A percentile compares a stretch with the other conserved stretches of the same genome.
These are phyloP conservation scores for Drosophila sproati DNA, from an alignment of 1,140 invertebrate genomes.

Conservation along the genomic window DNA sequence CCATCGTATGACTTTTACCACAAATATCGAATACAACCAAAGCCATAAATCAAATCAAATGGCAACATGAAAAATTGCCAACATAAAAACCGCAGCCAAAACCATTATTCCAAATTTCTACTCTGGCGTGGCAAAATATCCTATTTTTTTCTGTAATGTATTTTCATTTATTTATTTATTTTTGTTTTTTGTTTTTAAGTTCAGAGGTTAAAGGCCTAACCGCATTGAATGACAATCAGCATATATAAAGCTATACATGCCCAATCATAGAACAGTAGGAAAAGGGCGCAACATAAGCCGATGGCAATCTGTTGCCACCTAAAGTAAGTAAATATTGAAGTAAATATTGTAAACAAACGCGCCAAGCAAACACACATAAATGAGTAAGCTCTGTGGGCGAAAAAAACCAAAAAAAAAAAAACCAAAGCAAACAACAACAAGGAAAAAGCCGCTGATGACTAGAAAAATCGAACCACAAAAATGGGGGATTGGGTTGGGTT, in stretches of 20 bases:
- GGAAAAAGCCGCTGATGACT: conserved; percentile 4
- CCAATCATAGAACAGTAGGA: conserved; percentile 24
- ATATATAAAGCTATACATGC: conserved; percentile 31
- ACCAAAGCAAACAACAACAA: neutral
- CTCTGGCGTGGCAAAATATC: conserved; percentile 12
- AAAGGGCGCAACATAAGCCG: conserved; percentile 33
- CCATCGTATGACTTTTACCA: conserved; percentile 29
- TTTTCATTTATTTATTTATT: no score
- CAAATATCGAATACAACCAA: conserved; percentile 61
- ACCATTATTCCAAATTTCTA: conserved; percentile 50
- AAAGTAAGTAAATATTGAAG: conserved; percentile 73
- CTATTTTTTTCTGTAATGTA: neutral
- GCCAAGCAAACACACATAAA: conserved; percentile 47
- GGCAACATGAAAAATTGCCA: conserved; percentile 76
- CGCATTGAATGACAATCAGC: conserved; percentile 65
- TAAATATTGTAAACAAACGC: conserved; percentile 64
- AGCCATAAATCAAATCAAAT: conserved; percentile 75
- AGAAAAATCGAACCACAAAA: no score
- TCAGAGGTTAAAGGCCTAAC: conserved; percentile 33
- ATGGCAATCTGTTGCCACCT: conserved; percentile 71
- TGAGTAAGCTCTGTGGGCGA: conserved; percentile 4
- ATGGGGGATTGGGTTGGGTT: neutral
- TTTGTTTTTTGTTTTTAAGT: neutral
- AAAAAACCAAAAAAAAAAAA: conserved; percentile 13
- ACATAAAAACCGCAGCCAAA: conserved; percentile 68